Base-by-base conservation (phyloP, 2,888 invertebrate species). In the Eucera pruinosa region DNA sequence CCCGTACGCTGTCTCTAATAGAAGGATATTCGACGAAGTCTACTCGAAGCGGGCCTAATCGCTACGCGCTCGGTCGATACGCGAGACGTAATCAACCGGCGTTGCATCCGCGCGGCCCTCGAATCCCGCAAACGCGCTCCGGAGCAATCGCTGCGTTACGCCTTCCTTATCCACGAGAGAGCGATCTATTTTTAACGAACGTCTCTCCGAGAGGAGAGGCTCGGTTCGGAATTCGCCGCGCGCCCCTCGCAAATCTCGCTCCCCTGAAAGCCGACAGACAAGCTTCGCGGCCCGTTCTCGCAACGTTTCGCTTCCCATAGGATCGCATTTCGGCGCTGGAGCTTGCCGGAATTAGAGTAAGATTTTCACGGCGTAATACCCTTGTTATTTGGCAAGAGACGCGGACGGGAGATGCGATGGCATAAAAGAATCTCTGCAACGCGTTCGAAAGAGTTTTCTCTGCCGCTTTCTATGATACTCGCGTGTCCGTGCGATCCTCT, bases 11-110 rank as follows among this genome's bases (percentile, higher is more conserved):
- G 62, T 47, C 23, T 65, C 30, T 45, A 47, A 45, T 60, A 33
- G 74, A 64, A 71, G 60, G 65, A 73, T 55, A 50, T 60, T 61
- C 65, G 47, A 20, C 36, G 41, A 73, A 73, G 73, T 66, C 48
- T 33, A 48, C 66, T n/a, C 27, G 48, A 36, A 48, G 30, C 72
- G 18, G 45, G 60, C 41, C 73, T 65, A 65, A 73, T 66, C 65
- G 65, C 41, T 66, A 66, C 73, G 73, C 45, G 60, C 66, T 57
- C 73, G 23, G 66, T 45, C 13, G 25, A 55, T 39, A 43, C 9
- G 25, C 45, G 71, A 50, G 39, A 64, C 39, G 70, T 65, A 64
- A 77, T 78, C 61, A 58, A 25, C 39, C 36, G 48, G n/a, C 25
- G 43, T 48, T 43, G 61, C 57, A 55, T 66, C 55, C 50, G 39